Evolutionary conservation across 2,797 vertebrate species (phyloP).

Genomic region (Linurgus olivaceus): DNA sequence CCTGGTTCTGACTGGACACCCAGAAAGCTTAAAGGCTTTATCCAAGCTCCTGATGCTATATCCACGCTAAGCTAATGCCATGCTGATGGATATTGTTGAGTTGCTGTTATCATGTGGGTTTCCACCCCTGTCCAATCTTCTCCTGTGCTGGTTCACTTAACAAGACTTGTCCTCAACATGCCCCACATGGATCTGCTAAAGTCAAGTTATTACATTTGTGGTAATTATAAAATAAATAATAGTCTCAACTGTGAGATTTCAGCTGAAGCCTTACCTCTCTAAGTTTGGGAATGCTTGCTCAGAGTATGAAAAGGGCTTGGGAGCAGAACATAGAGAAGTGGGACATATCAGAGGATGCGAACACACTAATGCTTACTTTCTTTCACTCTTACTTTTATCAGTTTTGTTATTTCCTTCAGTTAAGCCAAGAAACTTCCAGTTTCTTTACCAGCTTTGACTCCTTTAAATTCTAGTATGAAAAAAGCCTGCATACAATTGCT

Average conservation of each 20-base stretch:
- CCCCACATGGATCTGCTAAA: not conserved
- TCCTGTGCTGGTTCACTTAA: conserved; percentile 24
- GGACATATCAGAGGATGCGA: not conserved
- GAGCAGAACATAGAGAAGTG: not conserved
- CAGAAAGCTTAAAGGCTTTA: not conserved
- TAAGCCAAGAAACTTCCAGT: conserved; percentile 38
- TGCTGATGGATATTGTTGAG: not conserved
- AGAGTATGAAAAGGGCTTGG: conserved; percentile 3
- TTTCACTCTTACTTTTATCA: not conserved
- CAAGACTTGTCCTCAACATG: not conserved
- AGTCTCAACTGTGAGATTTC: not conserved
- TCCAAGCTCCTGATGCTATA: not conserved
- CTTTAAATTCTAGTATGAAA: not conserved
- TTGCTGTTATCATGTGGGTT: not conserved
- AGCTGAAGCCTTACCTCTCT: conserved; percentile 44
- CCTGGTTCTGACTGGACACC: conserved; percentile 24
- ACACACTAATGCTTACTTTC: conserved; percentile 20
- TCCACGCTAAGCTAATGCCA: not conserved
- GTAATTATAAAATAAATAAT: not conserved
- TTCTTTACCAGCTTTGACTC: conserved; percentile 11
- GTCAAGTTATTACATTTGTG: not conserved
- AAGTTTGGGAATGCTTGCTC: conserved; percentile 31
- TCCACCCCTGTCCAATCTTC: not conserved
- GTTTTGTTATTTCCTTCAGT: conserved; percentile 2
- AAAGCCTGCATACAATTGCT: not conserved